Conservation (phyloP, 2,888 invertebrate species). For the Drosophila cognata region DNA sequence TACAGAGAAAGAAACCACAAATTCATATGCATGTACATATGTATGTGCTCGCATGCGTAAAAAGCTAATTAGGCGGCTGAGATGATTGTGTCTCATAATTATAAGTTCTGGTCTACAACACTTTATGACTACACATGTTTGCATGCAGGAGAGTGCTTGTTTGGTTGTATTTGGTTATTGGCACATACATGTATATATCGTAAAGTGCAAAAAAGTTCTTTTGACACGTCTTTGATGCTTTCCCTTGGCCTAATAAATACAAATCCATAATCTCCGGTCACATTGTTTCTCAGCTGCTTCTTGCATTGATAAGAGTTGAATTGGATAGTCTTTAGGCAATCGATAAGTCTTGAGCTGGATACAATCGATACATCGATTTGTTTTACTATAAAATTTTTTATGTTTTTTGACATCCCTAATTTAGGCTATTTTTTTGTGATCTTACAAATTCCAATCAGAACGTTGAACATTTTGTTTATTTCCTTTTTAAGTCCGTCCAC, state of each 20-base stretch:
- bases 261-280: slow-evolving; percentile 24
- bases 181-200: slow-evolving; percentile 1
- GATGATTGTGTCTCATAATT: slow-evolving; percentile 35
- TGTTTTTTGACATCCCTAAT: slow-evolving; percentile 49
- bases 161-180: background rate
- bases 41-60: slow-evolving; percentile 10
- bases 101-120: slow-evolving; percentile 16
- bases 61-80: slow-evolving; percentile 29
- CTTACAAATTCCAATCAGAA: slow-evolving; percentile 53
- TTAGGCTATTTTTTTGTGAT: slow-evolving; percentile 46
- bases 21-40: slow-evolving; percentile 7
- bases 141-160: background rate
- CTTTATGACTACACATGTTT: slow-evolving; percentile 17
- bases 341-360: slow-evolving; percentile 23
- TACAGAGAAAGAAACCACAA: slow-evolving; percentile 26
- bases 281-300: slow-evolving; percentile 19
- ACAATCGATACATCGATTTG: slow-evolving; percentile 48
- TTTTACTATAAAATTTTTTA: slow-evolving; percentile 28
- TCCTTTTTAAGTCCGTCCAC: slow-evolving; percentile 47
- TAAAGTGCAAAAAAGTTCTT: background rate
- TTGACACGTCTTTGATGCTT: background rate
- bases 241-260: background rate
- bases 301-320: slow-evolving; percentile 9
- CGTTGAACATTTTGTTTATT: slow-evolving; percentile 27
- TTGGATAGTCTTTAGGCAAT: slow-evolving; percentile 15